Conservation (phyloP, 2,888 invertebrate genomes). For the Mythimna loreyi region DNA sequence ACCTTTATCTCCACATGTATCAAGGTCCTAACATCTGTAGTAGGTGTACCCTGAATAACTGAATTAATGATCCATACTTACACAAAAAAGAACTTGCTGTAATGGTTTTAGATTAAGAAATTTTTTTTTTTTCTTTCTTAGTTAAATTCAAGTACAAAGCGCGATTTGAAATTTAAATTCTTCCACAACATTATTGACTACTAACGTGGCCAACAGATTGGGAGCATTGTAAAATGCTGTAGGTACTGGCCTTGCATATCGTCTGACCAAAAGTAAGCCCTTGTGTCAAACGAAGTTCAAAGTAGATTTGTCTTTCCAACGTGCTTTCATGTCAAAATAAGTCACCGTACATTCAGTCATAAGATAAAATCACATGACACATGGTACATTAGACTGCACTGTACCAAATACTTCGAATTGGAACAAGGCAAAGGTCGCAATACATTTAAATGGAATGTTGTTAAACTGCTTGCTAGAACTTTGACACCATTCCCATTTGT, state of each 20-base stretch:
- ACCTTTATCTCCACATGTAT: conserved; percentile 17
- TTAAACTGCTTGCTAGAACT: conserved; percentile 20
- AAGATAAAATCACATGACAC: conserved; percentile 27
- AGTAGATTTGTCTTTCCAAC: neutral
- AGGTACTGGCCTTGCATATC: neutral
- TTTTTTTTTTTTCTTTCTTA: neutral
- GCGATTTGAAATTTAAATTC: neutral
- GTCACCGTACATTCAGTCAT: neutral
- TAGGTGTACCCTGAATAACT: neutral
- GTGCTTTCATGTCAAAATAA: conserved; percentile 3
- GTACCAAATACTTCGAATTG: conserved; percentile 19
- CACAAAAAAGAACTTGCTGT: neutral
- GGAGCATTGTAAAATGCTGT: neutral
- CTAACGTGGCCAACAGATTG: neutral
- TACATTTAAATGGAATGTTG: conserved; percentile 47
- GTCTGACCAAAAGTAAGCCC: neutral
- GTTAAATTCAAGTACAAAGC: neutral
- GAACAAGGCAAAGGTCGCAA: conserved; percentile 43
- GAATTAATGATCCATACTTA: neutral
- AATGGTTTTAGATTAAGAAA: neutral
- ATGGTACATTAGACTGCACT: conserved; percentile 14
- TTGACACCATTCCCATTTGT: conserved; percentile 31
- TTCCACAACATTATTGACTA: neutral
- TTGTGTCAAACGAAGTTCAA: neutral
- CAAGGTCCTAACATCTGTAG: neutral